Evolutionary conservation across 92 coral and sea anemone species (phyloP).

Genomic region (Heliopora coerulea): DNA sequence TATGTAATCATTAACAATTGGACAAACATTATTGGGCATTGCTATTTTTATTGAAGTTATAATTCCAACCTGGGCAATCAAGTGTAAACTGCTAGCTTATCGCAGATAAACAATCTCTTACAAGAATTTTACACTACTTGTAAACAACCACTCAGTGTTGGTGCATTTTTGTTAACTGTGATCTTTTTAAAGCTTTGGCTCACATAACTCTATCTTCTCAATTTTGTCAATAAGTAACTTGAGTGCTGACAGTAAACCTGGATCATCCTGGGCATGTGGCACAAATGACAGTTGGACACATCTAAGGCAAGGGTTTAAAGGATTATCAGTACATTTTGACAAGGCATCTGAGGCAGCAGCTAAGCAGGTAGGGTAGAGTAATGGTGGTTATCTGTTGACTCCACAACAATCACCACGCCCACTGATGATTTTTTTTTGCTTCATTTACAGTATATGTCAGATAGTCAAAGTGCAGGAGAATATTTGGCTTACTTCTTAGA

Average conservation of each 20-base stretch:
- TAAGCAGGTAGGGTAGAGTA: slow-evolving; percentile 59
- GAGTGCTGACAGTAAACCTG: slow-evolving; percentile 75
- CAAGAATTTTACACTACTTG: too few relatives aligned
- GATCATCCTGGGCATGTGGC: slow-evolving; percentile 95
- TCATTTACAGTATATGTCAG: slow-evolving; percentile 69
- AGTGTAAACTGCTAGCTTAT: too few relatives aligned
- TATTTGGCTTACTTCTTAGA: slow-evolving; percentile 83
- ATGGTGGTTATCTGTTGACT: not conserved
- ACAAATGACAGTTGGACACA: slow-evolving; percentile 83
- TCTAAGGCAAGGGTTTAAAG: slow-evolving; percentile 90
- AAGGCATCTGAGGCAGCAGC: slow-evolving; percentile 88
- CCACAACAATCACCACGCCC: not conserved
- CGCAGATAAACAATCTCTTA: too few relatives aligned
- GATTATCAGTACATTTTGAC: slow-evolving; percentile 67
- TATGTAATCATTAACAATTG: too few relatives aligned
- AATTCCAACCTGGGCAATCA: too few relatives aligned
- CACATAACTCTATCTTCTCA: too few relatives aligned
- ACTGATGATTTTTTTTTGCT: slow-evolving; percentile 2
- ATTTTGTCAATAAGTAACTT: slow-evolving; percentile 54
- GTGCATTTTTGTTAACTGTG: too few relatives aligned
- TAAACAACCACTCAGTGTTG: too few relatives aligned
- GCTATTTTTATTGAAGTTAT: too few relatives aligned
- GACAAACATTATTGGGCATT: too few relatives aligned
- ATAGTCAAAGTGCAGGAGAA: slow-evolving; percentile 76
- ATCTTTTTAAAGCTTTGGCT: too few relatives aligned